Base-by-base conservation (phyloP, 2,113 vertebrate species). In the Percopsis transmontana region DNA sequence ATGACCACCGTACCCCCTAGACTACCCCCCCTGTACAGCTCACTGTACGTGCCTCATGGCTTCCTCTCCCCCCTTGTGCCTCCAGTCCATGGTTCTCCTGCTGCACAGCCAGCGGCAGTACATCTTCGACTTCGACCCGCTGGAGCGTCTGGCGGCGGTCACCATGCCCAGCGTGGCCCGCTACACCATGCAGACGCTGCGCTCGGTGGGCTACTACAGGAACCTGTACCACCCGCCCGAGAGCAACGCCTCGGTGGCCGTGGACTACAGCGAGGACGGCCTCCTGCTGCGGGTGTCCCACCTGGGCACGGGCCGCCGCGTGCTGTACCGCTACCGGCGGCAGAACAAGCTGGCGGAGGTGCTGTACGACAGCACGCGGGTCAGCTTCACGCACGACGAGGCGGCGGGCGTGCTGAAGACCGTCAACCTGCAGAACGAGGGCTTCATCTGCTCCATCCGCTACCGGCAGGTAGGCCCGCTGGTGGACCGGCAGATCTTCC, bases 71-170 rank as follows among this genome's bases (percentile, higher is more conserved):
- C 68, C 60, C 16, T 62, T 68, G 42, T 70, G 52, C 64, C 72
- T 86, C 20, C 84, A 99, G 97, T 97, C 97, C 77, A 96, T 98
- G 94, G 96, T 99, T 58, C 94, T 99, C 51, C 93, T 98, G 85
- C 95, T 99, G 51, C 96, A 97, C 79, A 99, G 97, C 90, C 97
- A 99, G 82, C 90, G 97, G 48, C 97, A 99, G 84, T 99, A 99
- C 87, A 98, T 98, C 86, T 99, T 99, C 2, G 96, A 99, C 52
- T 98, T 97, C 0, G 96, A 99, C 79, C 86, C 94, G 67, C 85
- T 96, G 87, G 97, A 99, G 72, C 92, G 95, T 20, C 94, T 99
- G 7, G 95, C 94, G 0, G 97, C 96, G 59, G 93, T 99, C 87
- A 97, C 96, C 33, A 98, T 99, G 97, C 97, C 97, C 70, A 99